These are phyloP conservation scores for Tolmerus cingulatus DNA, from an alignment of 2,888 invertebrate species.

Conservation along the genomic window DNA sequence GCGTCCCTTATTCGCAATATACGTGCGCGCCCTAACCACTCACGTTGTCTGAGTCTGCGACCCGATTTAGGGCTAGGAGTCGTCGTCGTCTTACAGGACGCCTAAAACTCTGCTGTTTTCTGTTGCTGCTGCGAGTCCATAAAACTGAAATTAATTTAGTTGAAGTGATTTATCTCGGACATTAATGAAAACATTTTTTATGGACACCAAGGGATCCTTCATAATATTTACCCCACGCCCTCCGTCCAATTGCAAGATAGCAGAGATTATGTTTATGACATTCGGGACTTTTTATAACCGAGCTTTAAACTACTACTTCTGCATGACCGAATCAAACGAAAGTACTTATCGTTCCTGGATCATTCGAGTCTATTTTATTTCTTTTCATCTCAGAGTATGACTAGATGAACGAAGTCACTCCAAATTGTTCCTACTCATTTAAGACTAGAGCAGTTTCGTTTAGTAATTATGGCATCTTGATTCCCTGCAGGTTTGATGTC, in stretches of 20 bases:
- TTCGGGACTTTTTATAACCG: constrained; percentile 26
- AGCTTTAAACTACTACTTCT: neutral
- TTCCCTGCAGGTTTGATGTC: constrained; percentile 88
- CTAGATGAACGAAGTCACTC: neutral
- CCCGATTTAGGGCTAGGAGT: neutral
- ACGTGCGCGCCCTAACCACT: neutral
- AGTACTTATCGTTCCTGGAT: constrained; percentile 31
- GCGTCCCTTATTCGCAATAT: neutral
- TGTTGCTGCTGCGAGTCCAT: constrained; percentile 49
- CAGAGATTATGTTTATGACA: constrained; percentile 44
- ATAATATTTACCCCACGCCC: constrained; percentile 35
- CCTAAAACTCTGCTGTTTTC: neutral
- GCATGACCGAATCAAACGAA: neutral
- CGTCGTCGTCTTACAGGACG: neutral
- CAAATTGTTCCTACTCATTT: neutral
- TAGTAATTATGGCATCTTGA: neutral
- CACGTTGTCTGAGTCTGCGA: neutral
- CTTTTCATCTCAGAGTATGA: neutral
- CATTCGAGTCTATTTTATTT: constrained; percentile 8
- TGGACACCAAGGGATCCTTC: constrained; percentile 33
- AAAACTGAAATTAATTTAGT: constrained; percentile 54
- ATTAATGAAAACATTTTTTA: constrained; percentile 51
- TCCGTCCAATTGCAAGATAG: neutral
- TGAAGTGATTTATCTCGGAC: constrained; percentile 54
- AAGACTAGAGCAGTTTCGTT: neutral